Evolutionary conservation across 2,888 invertebrate species (phyloP), one percentile per base, ranked within the genome.

Genomic region (Diarsia mendica): DNA sequence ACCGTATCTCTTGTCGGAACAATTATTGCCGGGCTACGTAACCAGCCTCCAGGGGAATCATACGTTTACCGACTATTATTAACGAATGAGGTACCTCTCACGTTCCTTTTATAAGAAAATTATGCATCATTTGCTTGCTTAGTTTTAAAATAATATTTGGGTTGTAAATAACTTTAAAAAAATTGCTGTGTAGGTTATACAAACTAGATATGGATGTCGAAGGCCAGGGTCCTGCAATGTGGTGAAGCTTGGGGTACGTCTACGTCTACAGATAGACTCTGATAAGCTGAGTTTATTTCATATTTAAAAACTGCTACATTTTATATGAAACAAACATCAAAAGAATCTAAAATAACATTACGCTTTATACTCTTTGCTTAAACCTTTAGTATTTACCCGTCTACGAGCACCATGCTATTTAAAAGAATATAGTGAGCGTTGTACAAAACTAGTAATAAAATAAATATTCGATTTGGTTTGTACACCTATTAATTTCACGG

Each of bases 31-130:
- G n/a, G 82, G 39, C 67, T 72, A 72, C 74, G 49, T 67, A 78
- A 67, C 82, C 33, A 60, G 58, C 49, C 82, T 67, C 75, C 23
- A 3, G 72, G 71, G 79, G 75, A 78, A 78, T 68, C 70, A 64
- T 78, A 69, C 72, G 78, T 60, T 78, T 82, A 74, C 65, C 66
- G 33, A 51, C 71, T 60, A 51, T 78, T 78, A 72, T 75, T 75
- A 72, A 65, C 46, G 39, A 64, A 75, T 67, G 60, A 39, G n/a
- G 33, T 67, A 74, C 61, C 51, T 63, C 58, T 68, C 55, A 11
- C 46, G 53, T 67, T 60, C 55, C 46, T 66, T 61, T 60, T 28
- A 44, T 60, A 13, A 82, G 33, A 58, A 28, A 63, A 44, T n/a
- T 44, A 63, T 33, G 46, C 39, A 39, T n/a, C 20, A 72, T 71